Base-by-base conservation (phyloP, 2,888 invertebrate genomes). In the Rhingia rostrata region DNA sequence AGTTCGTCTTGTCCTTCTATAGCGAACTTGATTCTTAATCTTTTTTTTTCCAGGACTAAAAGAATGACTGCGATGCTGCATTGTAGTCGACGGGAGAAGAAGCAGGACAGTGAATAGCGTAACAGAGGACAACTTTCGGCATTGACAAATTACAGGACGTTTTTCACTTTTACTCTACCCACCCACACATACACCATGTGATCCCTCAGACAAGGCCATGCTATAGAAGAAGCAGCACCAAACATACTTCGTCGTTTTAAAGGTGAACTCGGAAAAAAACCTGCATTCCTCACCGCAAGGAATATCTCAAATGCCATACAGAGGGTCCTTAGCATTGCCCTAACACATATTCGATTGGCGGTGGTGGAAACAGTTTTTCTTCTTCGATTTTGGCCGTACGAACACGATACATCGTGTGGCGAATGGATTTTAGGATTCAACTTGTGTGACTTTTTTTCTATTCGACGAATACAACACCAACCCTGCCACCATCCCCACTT, bases 41-140 rank as follows among this genome's bases (percentile, higher is more conserved):
- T 84, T 54, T 49, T 60, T 66, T 58, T 30, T 45, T 54, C 14
- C n/a, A 60, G 73, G 53, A 66, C 61, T 70, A 49, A 41, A 70
- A 56, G 9, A 53, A 30, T 12, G 22, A 47, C 47, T 22, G 30
- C 4, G 49, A 49, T 7, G 9, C 33, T n/a, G 41, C 7, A 41
- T 6, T 10, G 35, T 33, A 14, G 33, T 56, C 14, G 33, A 70
- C 67, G 32, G 63, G 45, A 69, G 54, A 32, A 39, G 56, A 69
- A 69, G 47, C 69, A 43, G 47, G 54, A 63, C 53, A 63, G 64
- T 51, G 74, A 60, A 53, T 58, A 73, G 63, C 58, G 37, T 41
- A 53, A 74, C 79, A 66, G 74, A 75, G 79, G 80, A 84, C 84
- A 84, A 84, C 80, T 84, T 80, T 84, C 80, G 84, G 80, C 84